Conservation (phyloP, 2,113 vertebrate species). For the Callithrix jacchus region DNA sequence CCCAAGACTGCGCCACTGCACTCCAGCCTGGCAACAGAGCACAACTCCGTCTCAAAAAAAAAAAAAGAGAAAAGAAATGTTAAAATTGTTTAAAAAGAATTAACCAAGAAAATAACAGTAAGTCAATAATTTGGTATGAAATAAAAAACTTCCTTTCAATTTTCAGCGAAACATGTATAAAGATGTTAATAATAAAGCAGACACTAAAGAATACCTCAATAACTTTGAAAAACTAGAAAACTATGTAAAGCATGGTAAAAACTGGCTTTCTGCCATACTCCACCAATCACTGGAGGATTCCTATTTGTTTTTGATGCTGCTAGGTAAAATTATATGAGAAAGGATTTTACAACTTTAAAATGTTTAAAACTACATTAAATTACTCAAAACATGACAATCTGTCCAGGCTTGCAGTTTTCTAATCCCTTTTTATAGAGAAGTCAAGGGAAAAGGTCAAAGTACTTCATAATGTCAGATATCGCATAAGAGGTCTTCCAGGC, state of each 20-base stretch:
- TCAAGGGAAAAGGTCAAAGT: not conserved
- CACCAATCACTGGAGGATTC: not conserved
- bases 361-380: not conserved
- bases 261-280: not conserved
- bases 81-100: not conserved
- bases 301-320: not conserved
- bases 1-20: too few species aligned
- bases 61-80: too few species aligned
- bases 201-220: not conserved
- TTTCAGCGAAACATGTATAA: not conserved
- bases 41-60: too few species aligned
- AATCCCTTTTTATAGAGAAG: not conserved
- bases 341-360: not conserved
- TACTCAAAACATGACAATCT: constrained; percentile 22
- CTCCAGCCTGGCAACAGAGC: too few species aligned
- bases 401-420: not conserved
- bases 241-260: not conserved
- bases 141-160: constrained; percentile 16
- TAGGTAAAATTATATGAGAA: not conserved
- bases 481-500: not conserved
- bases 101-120: constrained; percentile 24
- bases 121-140: not conserved
- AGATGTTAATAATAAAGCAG: not conserved
- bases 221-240: constrained; percentile 36
- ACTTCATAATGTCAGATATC: constrained; percentile 10